Percentiles rank a stretch among this genome's conserved stretches.
Evolutionary conservation across 2,797 vertebrate species (phyloP).

Genomic region (Heliangelus exortis): DNA sequence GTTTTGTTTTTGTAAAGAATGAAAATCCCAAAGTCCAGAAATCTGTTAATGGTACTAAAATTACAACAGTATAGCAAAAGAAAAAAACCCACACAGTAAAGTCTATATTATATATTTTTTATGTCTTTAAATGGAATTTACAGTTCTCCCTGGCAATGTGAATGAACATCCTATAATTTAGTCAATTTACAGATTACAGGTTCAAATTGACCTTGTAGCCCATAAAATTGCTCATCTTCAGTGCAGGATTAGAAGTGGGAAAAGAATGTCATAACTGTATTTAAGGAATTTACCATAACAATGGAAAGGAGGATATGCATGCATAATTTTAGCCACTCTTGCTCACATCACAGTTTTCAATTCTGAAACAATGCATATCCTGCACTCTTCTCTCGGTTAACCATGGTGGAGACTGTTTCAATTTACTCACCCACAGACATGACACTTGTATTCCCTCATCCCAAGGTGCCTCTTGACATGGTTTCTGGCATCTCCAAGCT

Average conservation of each 20-base stretch:
- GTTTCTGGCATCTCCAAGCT: constrained; percentile 98
- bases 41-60: constrained; percentile 75
- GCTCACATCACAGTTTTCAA: constrained; percentile 73
- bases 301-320: constrained; percentile 81
- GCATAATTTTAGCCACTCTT: constrained; percentile 82
- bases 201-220: constrained; percentile 87
- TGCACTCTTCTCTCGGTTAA: constrained; percentile 55
- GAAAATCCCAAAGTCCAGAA: constrained; percentile 66
- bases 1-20: constrained; percentile 66
- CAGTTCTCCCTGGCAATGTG: constrained; percentile 84
- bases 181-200: constrained; percentile 90
- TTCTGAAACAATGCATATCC: constrained; percentile 76
- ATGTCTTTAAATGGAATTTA: constrained; percentile 85
- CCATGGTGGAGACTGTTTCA: constrained; percentile 57
- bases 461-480: constrained; percentile 99
- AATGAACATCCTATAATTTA: constrained; percentile 90
- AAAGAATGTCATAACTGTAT: constrained; percentile 87
- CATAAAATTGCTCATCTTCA: constrained; percentile 86
- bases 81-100: constrained; percentile 74
- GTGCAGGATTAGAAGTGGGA: constrained; percentile 82
- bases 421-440: constrained; percentile 97
- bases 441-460: constrained; percentile 99
- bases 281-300: constrained; percentile 88
- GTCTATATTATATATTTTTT: constrained; percentile 81
- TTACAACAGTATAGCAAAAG: constrained; percentile 72